These are phyloP conservation scores for Recurvirostra avosetta DNA, from an alignment of 2,113 vertebrate genomes.

Conservation along the genomic window DNA sequence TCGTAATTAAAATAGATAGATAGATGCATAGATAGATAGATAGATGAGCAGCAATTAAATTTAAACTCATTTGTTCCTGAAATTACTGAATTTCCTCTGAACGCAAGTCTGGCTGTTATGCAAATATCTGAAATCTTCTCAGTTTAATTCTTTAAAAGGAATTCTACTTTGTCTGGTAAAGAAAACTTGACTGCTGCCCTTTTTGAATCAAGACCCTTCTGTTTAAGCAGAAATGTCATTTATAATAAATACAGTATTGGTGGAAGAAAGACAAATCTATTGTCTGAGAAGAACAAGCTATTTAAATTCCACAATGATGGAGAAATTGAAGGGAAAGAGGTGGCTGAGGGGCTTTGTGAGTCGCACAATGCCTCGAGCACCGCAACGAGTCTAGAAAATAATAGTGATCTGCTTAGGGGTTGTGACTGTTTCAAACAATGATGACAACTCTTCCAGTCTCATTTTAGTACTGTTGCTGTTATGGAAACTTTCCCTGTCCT, in stretches of 20 bases:
- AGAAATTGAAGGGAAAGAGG: slow-evolving; percentile 30
- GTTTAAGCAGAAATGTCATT: slow-evolving; percentile 10
- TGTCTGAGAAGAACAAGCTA: slow-evolving; percentile 25
- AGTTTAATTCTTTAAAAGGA: background rate
- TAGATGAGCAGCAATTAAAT: background rate
- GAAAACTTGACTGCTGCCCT: background rate
- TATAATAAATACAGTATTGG: slow-evolving; percentile 21
- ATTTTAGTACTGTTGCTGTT: slow-evolving; percentile 7
- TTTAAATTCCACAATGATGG: slow-evolving; percentile 41
- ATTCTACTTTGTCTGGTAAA: background rate
- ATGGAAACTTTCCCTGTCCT: slow-evolving; percentile 45
- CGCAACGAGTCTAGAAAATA: slow-evolving; percentile 8
- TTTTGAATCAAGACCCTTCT: background rate
- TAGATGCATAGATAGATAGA: background rate
- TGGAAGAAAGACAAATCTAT: slow-evolving; percentile 39
- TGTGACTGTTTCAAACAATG: slow-evolving; percentile 27
- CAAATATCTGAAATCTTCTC: background rate
- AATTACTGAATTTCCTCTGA: background rate
- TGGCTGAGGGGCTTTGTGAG: slow-evolving; percentile 36
- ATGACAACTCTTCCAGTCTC: slow-evolving; percentile 21
- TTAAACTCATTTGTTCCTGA: background rate
- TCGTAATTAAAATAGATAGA: background rate
- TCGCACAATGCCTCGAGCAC: background rate
- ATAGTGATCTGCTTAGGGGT: slow-evolving; percentile 1
- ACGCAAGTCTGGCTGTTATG: background rate